Evolutionary conservation across 2,797 vertebrate species (phyloP).

Genomic region (Propithecus perrieri): DNA sequence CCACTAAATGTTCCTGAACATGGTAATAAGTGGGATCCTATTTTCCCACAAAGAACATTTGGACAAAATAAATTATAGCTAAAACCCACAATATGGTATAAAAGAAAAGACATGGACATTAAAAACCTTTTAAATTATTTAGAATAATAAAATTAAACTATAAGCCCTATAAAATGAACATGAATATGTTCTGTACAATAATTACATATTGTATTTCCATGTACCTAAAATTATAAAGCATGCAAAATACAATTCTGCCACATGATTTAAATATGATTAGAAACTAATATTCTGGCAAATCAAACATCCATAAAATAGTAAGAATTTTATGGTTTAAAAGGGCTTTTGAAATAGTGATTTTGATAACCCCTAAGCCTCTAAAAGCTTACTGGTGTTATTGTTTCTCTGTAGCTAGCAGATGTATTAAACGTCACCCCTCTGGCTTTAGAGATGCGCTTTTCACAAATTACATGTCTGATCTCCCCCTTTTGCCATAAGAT

Average conservation of each 20-base stretch:
- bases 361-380: neutral
- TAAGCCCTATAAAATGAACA: neutral
- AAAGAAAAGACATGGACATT: slow-evolving; percentile 4
- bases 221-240: neutral
- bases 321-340: neutral
- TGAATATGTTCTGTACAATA: neutral
- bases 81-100: neutral
- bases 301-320: neutral
- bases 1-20: neutral
- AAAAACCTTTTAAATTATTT: slow-evolving; percentile 40
- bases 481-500: neutral
- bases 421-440: neutral
- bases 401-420: neutral
- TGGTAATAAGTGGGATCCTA: neutral
- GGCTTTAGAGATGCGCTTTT: neutral
- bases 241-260: neutral
- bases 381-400: neutral
- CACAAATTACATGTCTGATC: neutral
- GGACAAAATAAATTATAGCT: neutral
- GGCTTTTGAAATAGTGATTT: neutral
- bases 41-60: slow-evolving; percentile 17
- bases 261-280: neutral
- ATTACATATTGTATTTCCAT: neutral
- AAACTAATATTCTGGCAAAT: neutral
- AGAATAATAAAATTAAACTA: neutral